Base-by-base conservation (phyloP, 2,888 invertebrate species). In the Xestia xanthographa region DNA sequence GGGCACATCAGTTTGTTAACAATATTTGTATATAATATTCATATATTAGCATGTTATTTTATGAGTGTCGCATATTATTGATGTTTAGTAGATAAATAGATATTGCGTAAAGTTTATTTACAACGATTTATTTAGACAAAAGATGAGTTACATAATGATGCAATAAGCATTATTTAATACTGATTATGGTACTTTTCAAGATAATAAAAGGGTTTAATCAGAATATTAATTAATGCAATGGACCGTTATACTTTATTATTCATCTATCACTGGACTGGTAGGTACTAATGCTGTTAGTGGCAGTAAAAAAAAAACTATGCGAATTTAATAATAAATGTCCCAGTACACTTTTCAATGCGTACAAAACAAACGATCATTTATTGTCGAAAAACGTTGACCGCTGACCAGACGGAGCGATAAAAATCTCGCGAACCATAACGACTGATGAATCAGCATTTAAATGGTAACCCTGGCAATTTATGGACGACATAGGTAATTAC, bases 401-500 rank as follows among this genome's bases (percentile, higher is more conserved):
- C 85, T 86, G 82, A 80, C 86, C 79, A 75, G 80, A 60, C 72
- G 83, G 60, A 84, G 84, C 85, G 88, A 89, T 91, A 90, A 91
- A 91, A 88, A 91, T 91, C 91, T 91, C 84, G 85, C 86, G 75
- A 80, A 81, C 88, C 88, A 89, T 91, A 93, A 91, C 89, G 89
- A 89, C 86, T 87, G 88, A 92, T 94, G 94, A 95, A 90, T 95
- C 94, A 94, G 93, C 94, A 90, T 91, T 92, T 91, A 90, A 91
- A 90, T 76, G 83, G 83, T 84, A 90, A 93, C 85, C 90, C 91
- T 84, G 72, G 80, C 83, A 76, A 84, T 77, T 88, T 88, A 88
- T 86, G 82, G 41, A 86, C 71, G 80, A 77, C 91, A 90, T 89
- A 84, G 77, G 85, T 91, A 90, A 91, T 90, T 89, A 90, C 86